These are phyloP conservation scores for Charaxes varanes DNA, from an alignment of 1,140 invertebrate species.

Conservation along the genomic window DNA sequence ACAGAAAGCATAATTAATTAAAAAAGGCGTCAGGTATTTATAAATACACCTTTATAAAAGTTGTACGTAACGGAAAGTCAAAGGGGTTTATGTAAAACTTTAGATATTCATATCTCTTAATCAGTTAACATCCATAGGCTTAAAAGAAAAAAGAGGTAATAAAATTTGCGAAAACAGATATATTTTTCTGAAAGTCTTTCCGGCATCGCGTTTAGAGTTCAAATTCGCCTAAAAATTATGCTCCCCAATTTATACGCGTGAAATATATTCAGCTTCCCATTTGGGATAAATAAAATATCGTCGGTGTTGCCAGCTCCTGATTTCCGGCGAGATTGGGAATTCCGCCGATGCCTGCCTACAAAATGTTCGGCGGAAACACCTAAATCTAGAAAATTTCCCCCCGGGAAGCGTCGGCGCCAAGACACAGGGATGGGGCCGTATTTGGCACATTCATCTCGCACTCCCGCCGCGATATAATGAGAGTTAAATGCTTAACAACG, in stretches of 20 bases:
- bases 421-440: slow-evolving; percentile 23
- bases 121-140: no score
- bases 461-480: slow-evolving; percentile 33
- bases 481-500: slow-evolving; percentile 42
- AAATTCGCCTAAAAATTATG: no score
- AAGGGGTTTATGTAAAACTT: no score
- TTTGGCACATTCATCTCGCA: slow-evolving; percentile 43
- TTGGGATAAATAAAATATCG: slow-evolving; percentile 24
- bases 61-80: no score
- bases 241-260: neutral
- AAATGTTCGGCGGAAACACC: slow-evolving; percentile 33
- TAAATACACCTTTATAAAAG: no score
- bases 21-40: no score
- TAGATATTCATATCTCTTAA: no score
- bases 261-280: slow-evolving; percentile 13
- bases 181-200: no score
- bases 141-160: no score
- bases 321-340: slow-evolving; percentile 42
- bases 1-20: no score
- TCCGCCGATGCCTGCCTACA: slow-evolving; percentile 24
- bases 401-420: slow-evolving; percentile 25
- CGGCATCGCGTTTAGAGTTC: no score
- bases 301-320: slow-evolving; percentile 31
- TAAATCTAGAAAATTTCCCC: slow-evolving; percentile 40
- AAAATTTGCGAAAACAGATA: no score